Conservation (phyloP, 2,113 vertebrate genomes). For the Hipposideros armiger region DNA sequence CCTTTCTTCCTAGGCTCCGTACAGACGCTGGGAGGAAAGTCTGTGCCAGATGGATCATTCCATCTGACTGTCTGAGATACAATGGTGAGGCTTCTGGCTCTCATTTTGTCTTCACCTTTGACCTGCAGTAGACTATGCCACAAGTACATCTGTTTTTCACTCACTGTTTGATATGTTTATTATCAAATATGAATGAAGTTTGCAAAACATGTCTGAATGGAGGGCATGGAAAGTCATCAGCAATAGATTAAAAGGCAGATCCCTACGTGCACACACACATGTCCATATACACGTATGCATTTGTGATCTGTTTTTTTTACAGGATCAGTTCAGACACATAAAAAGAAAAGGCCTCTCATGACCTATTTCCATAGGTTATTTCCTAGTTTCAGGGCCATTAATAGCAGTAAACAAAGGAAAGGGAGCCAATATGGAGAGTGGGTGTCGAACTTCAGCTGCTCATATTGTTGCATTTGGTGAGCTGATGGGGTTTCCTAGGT, state of each 20-base stretch:
- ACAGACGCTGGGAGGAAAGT: not conserved
- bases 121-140: not conserved
- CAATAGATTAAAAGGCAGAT: not conserved
- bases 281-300: rapidly evolving
- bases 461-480: constrained; percentile 89
- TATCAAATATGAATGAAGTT: not conserved
- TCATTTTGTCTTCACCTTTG: not conserved
- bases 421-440: constrained; percentile 85
- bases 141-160: not conserved
- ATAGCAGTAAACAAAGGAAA: constrained; percentile 77
- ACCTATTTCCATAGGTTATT: constrained; percentile 71
- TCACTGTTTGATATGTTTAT: not conserved
- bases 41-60: not conserved
- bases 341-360: constrained; percentile 39
- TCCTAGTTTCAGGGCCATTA: constrained; percentile 6
- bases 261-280: not conserved
- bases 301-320: not conserved
- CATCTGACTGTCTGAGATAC: not conserved
- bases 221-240: not conserved
- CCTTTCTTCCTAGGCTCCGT: not conserved
- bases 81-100: not conserved
- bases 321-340: not conserved
- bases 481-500: constrained; percentile 93
- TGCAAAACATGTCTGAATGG: not conserved
- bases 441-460: constrained; percentile 88